Conservation (phyloP, 1,140 invertebrate genomes). For the Cotesia glomerata region DNA sequence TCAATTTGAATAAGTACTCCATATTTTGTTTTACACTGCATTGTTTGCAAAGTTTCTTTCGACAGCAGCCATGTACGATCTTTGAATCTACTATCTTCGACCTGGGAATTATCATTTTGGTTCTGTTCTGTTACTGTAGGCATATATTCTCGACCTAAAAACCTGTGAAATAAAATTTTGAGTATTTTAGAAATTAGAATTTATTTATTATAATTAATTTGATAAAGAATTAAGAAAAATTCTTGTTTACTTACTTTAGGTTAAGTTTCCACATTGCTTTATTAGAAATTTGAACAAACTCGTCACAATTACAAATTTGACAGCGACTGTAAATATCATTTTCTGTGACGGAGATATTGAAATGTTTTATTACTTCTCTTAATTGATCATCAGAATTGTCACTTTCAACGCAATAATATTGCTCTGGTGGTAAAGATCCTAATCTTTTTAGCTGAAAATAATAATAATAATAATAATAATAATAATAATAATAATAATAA, state of each 20-base stretch:
- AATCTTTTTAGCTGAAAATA: constrained; percentile 58
- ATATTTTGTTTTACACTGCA: constrained; percentile 54
- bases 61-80: constrained; percentile 48
- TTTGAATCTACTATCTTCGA: neutral
- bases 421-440: constrained; percentile 54
- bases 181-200: neutral
- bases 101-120: neutral
- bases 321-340: constrained; percentile 74
- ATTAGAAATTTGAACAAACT: constrained; percentile 63
- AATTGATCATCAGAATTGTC: constrained; percentile 64
- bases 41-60: constrained; percentile 50
- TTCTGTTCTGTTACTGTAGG: neutral
- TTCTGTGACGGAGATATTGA: constrained; percentile 67
- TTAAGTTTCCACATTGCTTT: constrained; percentile 58
- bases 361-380: constrained; percentile 68
- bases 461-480: neutral
- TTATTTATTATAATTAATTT: neutral
- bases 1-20: constrained; percentile 63
- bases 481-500: constrained; percentile 10
- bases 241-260: constrained; percentile 38
- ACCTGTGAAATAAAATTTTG: constrained; percentile 28
- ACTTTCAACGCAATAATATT: constrained; percentile 63
- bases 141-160: constrained; percentile 22
- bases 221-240: neutral
- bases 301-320: constrained; percentile 69